phyloP scores from a whole-genome alignment of 64 coral and sea anemone genomes.

The Pocillopora verrucosa region DNA sequence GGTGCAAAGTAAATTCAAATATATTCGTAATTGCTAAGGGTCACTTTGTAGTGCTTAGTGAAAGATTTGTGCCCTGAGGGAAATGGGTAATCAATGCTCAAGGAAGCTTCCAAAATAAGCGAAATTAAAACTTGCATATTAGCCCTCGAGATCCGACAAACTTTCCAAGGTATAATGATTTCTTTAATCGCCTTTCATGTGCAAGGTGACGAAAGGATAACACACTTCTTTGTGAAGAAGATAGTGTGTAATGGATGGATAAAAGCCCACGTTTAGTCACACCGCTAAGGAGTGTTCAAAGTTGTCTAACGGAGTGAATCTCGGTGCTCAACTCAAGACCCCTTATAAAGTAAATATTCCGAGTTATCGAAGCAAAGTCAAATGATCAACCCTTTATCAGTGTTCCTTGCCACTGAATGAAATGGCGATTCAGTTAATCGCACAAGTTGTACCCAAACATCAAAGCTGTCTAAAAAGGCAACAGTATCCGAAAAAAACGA shows the following conservation, averaged over 20 bases:
- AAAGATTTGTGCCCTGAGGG: conserved; percentile 33
- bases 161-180: neutral
- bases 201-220: neutral
- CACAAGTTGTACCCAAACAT: neutral
- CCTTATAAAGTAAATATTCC: conserved; percentile 16
- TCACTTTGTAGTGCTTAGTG: conserved; percentile 46
- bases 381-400: conserved; percentile 30
- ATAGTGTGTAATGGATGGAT: neutral
- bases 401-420: neutral
- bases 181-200: neutral
- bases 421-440: neutral
- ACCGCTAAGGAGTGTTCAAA: neutral
- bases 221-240: conserved; percentile 7
- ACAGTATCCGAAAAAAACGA: conserved; percentile 29
- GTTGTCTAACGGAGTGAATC: neutral
- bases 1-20: conserved; percentile 64
- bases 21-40: conserved; percentile 46
- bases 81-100: conserved; percentile 16
- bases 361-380: conserved; percentile 3
- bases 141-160: conserved; percentile 31
- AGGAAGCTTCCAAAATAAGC: conserved; percentile 42
- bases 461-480: conserved; percentile 32
- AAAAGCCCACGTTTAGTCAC: conserved; percentile 1
- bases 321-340: neutral
- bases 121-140: conserved; percentile 49